Evolutionary conservation across 2,888 invertebrate species (phyloP), one percentile per base, ranked within the genome.

Genomic region (Microplitis deprimator): DNA sequence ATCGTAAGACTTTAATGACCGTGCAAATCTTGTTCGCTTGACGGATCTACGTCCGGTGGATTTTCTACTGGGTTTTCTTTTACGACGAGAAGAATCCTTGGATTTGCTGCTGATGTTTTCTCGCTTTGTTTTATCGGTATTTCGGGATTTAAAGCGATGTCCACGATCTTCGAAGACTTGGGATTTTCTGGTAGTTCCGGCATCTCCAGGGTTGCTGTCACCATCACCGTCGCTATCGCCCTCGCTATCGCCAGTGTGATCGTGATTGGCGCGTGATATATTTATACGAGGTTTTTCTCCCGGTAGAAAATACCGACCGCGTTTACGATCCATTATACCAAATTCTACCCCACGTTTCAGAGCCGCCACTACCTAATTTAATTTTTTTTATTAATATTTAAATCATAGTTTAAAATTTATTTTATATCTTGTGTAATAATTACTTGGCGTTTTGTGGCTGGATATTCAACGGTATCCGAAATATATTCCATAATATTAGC

Each of bases 341-440:
- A 84, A 85, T 71, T 86, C 84, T 0, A 86, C 79, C 29, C 83
- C 80, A 6, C 84, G 83, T 61, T 82, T 85, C 39, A 86, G 76
- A 1, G 84, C 84, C 5, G 81, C 79, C 1, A 82, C 39, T 0
- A 85, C 79, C 85, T 69, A 20, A 20, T 16, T 50, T 69, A 17
- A n/a, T n/a, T 29, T 38, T 38, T 68, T 39, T 71, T 6, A 71
- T 17, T 71, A 60, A 5, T 16, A 29, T 60, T 59, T 10, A 38
- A 50, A 61, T 61, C 61, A 13, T 64, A 16, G n/a, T 62, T 61
- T 3, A 62, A 50, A 40, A 65, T 74, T 40, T 13, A 68, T 73
- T 65, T 8, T n/a, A 41, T 13, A 65, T 16, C 10, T 17, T 17
- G 68, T 62, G 29, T 29, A 29, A 29, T 79, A 79, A 84, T 60